Evolutionary conservation across 2,797 vertebrate species (phyloP).

Genomic region (Bradypodion ventrale): DNA sequence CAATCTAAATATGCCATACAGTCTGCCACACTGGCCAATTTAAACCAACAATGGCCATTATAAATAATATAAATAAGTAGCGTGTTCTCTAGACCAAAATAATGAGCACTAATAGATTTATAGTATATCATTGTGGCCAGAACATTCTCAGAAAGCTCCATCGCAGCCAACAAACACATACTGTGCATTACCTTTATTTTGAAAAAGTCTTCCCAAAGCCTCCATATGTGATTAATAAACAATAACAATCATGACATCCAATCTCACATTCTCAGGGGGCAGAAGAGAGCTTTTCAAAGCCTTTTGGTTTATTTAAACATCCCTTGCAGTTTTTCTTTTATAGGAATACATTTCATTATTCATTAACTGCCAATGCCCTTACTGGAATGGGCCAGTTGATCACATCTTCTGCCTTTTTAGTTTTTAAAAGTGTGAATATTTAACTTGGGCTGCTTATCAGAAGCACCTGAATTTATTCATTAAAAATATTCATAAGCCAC

Average conservation of each 20-base stretch:
- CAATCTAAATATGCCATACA: neutral
- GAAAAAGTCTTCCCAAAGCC: slow-evolving; percentile 29
- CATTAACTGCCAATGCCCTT: slow-evolving; percentile 43
- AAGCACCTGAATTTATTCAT: neutral
- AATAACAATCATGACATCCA: slow-evolving; percentile 27
- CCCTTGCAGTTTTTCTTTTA: slow-evolving; percentile 26
- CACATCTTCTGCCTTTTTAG: neutral
- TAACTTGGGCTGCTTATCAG: neutral
- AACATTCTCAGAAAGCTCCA: neutral
- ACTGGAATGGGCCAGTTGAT: neutral
- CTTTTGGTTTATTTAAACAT: slow-evolving; percentile 47
- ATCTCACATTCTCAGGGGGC: neutral
- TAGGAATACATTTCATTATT: slow-evolving; percentile 29
- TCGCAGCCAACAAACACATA: no score
- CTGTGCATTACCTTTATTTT: no score
- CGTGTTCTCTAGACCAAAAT: neutral
- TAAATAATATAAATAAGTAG: no score
- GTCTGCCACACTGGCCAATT: neutral
- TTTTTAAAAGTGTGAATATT: neutral
- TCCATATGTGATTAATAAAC: slow-evolving; percentile 39
- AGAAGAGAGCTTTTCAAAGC: slow-evolving; percentile 22
- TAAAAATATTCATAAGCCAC: neutral
- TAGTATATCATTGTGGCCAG: slow-evolving; percentile 5
- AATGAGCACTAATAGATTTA: neutral
- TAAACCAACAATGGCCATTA: neutral